phyloP scores from a whole-genome alignment of 2,797 vertebrate species.

The Adrianichthys oophorus region DNA sequence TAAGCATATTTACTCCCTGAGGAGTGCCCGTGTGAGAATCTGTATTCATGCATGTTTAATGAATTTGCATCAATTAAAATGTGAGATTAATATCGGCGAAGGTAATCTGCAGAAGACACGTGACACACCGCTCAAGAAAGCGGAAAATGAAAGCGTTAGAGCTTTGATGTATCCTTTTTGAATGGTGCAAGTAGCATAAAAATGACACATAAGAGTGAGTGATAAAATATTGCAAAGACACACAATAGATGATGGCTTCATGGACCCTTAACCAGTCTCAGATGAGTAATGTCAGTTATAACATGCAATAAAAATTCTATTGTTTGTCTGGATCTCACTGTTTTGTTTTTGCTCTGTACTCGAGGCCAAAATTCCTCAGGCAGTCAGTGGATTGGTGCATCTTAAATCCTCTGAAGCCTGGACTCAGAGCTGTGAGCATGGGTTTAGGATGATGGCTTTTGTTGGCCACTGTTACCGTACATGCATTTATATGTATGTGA shows the following conservation, averaged over 20 bases:
- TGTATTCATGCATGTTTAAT: constrained; percentile 39
- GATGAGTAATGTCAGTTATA: too few species aligned
- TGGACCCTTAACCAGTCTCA: too few species aligned
- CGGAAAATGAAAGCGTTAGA: neutral
- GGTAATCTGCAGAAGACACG: constrained; percentile 8
- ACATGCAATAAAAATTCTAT: too few species aligned
- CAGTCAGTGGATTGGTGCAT: constrained; percentile 33
- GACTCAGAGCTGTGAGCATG: constrained; percentile 13
- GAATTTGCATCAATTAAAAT: constrained; percentile 51
- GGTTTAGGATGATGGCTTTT: constrained; percentile 43
- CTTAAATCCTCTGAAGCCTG: constrained; percentile 13
- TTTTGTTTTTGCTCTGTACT: constrained; percentile 4
- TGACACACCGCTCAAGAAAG: too few species aligned
- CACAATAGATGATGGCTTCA: too few species aligned
- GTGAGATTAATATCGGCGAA: constrained; percentile 17
- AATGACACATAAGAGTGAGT: too few species aligned
- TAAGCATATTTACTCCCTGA: constrained; percentile 48
- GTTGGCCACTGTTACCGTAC: constrained; percentile 27
- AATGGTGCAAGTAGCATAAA: too few species aligned
- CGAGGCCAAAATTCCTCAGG: constrained; percentile 38
- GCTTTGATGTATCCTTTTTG: constrained; percentile 4
- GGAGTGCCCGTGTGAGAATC: constrained; percentile 3
- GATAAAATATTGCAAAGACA: too few species aligned
- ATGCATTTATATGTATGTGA: constrained; percentile 1
- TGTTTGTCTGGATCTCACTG: too few species aligned